These are phyloP conservation scores for Sinocyclocheilus rhinocerous DNA, from an alignment of 2,113 vertebrate genomes.

Conservation along the genomic window DNA sequence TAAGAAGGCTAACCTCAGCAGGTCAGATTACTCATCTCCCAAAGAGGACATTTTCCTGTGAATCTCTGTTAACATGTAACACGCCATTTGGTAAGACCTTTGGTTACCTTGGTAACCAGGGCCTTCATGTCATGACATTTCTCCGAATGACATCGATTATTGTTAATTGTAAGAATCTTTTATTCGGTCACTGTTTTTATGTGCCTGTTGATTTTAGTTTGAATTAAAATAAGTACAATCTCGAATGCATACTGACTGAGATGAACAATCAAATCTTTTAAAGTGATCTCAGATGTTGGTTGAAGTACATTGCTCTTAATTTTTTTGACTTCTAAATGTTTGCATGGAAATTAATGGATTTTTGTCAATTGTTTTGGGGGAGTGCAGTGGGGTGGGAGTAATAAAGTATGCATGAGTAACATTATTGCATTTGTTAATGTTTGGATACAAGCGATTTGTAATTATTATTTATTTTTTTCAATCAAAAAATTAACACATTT, in stretches of 20 bases:
- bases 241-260: conserved; percentile 3
- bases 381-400: conserved; percentile 41
- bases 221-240: background rate
- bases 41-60: conserved; percentile 49
- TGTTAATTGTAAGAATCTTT: background rate
- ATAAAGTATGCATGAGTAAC: conserved; percentile 57
- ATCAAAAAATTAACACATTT: background rate
- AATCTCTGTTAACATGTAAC: conserved; percentile 63
- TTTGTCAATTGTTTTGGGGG: conserved; percentile 51
- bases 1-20: conserved; percentile 27
- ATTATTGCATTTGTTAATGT: background rate
- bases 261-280: background rate
- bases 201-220: conserved; percentile 13
- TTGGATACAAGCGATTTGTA: background rate
- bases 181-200: conserved; percentile 29
- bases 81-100: conserved; percentile 54
- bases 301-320: background rate
- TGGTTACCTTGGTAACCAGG: conserved; percentile 37
- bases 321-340: conserved; percentile 35
- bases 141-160: conserved; percentile 8
- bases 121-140: conserved; percentile 26
- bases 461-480: too few relatives aligned
- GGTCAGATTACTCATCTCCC: conserved; percentile 41
- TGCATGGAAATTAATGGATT: conserved; percentile 49
- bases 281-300: conserved; percentile 2